phyloP scores from a whole-genome alignment of 2,797 vertebrate species.

The Periparus ater region DNA sequence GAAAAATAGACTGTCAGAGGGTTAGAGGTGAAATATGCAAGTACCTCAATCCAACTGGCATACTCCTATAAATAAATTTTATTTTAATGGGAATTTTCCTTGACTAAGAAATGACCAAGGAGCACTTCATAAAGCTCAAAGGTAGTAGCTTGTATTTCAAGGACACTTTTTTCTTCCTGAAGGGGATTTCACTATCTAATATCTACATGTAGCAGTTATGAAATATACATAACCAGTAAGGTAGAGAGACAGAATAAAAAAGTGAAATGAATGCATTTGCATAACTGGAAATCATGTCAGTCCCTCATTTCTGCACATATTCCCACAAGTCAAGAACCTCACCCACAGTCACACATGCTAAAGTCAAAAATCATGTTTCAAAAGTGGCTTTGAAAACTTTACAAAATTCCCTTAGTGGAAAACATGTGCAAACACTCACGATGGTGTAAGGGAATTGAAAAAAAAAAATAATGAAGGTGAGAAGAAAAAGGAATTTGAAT shows the following conservation, averaged over 20 bases:
- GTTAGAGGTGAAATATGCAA: constrained; percentile 36
- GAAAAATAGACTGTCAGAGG: not conserved
- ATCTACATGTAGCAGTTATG: constrained; percentile 19
- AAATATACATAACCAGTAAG: constrained; percentile 36
- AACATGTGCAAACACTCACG: not conserved
- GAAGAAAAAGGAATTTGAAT: not conserved
- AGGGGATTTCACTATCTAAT: constrained; percentile 1
- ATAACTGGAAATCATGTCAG: not conserved
- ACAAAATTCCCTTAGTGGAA: not conserved
- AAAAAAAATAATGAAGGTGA: not conserved
- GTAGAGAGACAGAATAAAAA: constrained; percentile 2
- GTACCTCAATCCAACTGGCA: not conserved
- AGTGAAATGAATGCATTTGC: not conserved
- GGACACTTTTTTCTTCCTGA: constrained; percentile 22
- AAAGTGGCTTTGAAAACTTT: not conserved
- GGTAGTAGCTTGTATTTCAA: constrained; percentile 32
- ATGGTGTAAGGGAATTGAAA: not conserved
- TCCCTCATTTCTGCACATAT: not conserved
- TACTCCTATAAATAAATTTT: constrained; percentile 4
- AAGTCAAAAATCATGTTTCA: not conserved
- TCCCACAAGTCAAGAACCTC: not conserved
- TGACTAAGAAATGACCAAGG: not conserved
- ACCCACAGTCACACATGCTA: not conserved
- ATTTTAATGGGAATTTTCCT: constrained; percentile 24
- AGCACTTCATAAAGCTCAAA: not conserved